Percentiles rank a stretch among this genome's conserved stretches.
Evolutionary conservation across 2,888 invertebrate species (phyloP).

Genomic region (Timandra comae): DNA sequence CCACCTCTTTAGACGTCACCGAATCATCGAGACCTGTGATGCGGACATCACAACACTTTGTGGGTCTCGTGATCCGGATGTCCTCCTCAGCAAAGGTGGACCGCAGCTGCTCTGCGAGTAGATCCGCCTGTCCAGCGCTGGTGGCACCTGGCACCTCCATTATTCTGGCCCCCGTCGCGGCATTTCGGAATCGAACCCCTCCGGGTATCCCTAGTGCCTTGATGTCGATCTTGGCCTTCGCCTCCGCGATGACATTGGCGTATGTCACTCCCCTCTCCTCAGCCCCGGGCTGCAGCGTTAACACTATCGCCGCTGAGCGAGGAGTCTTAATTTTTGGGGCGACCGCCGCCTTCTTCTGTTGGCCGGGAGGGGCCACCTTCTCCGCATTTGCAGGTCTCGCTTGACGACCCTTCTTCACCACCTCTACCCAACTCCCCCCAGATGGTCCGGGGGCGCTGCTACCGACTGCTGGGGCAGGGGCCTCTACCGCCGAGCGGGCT

Average conservation of each 20-base stretch:
- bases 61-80: not conserved
- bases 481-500: too few relatives aligned
- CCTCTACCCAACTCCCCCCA: too few relatives aligned
- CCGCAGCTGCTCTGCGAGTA: not conserved
- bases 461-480: too few relatives aligned
- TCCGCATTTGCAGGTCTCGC: too few relatives aligned
- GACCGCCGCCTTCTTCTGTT: too few relatives aligned
- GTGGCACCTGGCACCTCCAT: not conserved
- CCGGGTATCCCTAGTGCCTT: not conserved
- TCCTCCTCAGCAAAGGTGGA: not conserved
- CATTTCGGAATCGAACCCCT: not conserved
- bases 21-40: conserved; percentile 1
- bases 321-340: too few relatives aligned
- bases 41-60: not conserved
- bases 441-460: too few relatives aligned
- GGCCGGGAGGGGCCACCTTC: too few relatives aligned
- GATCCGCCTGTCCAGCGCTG: not conserved
- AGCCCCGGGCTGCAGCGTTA: conserved; percentile 1
- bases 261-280: not conserved
- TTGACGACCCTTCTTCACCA: too few relatives aligned
- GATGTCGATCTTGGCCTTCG: not conserved
- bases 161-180: not conserved
- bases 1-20: not conserved
- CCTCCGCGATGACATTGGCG: not conserved
- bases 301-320: conserved; percentile 2